phyloP scores from a whole-genome alignment of 2,797 vertebrate genomes.

The Cyclura pinguis region DNA sequence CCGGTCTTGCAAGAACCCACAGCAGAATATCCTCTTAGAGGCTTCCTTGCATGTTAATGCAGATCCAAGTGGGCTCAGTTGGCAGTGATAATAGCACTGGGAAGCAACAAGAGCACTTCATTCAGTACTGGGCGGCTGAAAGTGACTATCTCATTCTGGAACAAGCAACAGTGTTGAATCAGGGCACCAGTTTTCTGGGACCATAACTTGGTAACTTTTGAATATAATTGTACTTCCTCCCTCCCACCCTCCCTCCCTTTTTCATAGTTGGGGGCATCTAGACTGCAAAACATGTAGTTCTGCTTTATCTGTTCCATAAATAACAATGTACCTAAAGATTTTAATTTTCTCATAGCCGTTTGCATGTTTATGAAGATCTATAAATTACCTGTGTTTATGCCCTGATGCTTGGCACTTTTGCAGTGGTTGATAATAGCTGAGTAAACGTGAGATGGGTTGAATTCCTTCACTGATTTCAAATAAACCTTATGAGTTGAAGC shows the following conservation, averaged over 20 bases:
- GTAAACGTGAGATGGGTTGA: constrained; percentile 75
- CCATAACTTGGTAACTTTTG: background rate
- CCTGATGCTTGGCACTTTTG: constrained; percentile 67
- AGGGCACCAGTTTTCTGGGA: background rate
- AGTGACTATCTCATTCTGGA: no score
- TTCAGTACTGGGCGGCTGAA: background rate
- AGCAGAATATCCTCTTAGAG: no score
- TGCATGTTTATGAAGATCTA: constrained; percentile 62
- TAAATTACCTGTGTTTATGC: constrained; percentile 77
- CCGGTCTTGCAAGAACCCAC: no score
- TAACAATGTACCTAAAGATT: constrained; percentile 63
- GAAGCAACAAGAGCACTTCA: no score
- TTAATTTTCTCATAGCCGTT: constrained; percentile 75
- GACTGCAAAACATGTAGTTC: background rate
- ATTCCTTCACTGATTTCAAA: constrained; percentile 76
- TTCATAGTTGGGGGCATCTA: background rate
- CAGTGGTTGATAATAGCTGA: constrained; percentile 74
- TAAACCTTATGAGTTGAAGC: constrained; percentile 69
- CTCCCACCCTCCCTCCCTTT: background rate
- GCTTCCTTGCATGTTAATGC: background rate
- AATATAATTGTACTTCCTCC: background rate
- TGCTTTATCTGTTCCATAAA: constrained; percentile 58
- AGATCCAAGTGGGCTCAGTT: background rate
- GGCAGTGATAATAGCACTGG: background rate
- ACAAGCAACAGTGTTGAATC: background rate